Conservation (phyloP, 2,113 vertebrate species). For the Synodontis membranacea region DNA sequence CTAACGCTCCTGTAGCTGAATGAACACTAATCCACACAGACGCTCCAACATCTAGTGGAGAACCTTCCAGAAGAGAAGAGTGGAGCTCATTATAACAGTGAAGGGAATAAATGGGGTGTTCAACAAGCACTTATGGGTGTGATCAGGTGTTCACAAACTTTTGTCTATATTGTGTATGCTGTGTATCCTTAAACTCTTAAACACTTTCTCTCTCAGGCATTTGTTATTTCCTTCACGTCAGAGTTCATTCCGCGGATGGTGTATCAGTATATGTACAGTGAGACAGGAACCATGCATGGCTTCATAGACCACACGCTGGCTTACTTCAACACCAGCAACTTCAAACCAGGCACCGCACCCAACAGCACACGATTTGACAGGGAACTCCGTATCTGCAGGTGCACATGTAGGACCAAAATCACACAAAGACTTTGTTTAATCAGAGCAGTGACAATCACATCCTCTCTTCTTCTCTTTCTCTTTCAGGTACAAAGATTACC, state of each 20-base stretch:
- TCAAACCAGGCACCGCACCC: conserved; percentile 84
- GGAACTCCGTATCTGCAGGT: conserved; percentile 92
- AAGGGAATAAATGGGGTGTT: not conserved
- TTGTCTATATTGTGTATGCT: not conserved
- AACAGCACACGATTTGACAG: conserved; percentile 79
- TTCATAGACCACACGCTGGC: conserved; percentile 94
- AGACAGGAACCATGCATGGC: conserved; percentile 89
- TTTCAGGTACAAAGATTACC: conserved; percentile 93
- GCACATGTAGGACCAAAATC: conserved; percentile 45
- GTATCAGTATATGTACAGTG: conserved; percentile 92
- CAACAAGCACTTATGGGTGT: not conserved
- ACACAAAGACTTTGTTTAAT: not conserved
- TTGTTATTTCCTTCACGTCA: conserved; percentile 95
- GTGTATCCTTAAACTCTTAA: not conserved
- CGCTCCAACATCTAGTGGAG: not conserved
- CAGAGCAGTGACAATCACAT: not conserved
- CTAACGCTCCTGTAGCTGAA: not conserved
- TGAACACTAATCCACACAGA: not conserved
- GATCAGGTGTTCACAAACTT: not conserved
- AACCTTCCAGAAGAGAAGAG: not conserved
- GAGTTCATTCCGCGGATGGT: conserved; percentile 96
- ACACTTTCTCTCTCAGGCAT: conserved; percentile 75
- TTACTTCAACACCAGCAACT: conserved; percentile 93
- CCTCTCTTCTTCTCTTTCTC: not conserved
- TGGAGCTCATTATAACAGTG: not conserved